Evolutionary conservation across 23 tunicate genomes (phyloP).

Genomic region (Phallusia fumigata): DNA sequence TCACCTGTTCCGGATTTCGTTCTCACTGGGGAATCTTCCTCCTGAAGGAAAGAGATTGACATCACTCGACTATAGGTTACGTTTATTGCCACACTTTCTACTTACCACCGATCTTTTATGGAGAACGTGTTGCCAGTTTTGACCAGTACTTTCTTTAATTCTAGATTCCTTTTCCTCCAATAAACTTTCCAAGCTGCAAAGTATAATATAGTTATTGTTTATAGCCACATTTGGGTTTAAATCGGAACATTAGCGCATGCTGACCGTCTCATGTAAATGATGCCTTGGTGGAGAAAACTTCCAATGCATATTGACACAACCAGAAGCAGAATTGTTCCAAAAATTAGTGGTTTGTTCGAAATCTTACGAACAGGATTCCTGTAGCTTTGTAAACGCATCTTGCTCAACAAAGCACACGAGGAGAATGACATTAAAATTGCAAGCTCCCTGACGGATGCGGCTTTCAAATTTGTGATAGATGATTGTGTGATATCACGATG

Average conservation of each 20-base stretch:
- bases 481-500: neutral
- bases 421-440: too few species aligned
- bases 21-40: neutral
- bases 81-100: neutral
- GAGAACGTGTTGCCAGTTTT: neutral
- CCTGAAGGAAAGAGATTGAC: neutral
- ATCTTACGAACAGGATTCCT: neutral
- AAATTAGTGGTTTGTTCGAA: neutral
- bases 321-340: neutral
- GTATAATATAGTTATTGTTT: too few species aligned
- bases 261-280: neutral
- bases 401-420: neutral
- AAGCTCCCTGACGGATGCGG: too few species aligned
- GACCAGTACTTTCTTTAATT: too few species aligned
- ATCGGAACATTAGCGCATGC: neutral
- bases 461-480: neutral
- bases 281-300: neutral
- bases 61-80: neutral
- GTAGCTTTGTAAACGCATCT: neutral
- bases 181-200: too few species aligned
- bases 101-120: constrained; percentile 1
- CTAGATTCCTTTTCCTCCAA: too few species aligned
- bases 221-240: too few species aligned
- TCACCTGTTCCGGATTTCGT: neutral
- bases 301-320: neutral